A percentile compares a stretch with the other conserved stretches of the same genome.
Conservation (phyloP, 2,888 invertebrate species). For the Dendrolimus houi region DNA sequence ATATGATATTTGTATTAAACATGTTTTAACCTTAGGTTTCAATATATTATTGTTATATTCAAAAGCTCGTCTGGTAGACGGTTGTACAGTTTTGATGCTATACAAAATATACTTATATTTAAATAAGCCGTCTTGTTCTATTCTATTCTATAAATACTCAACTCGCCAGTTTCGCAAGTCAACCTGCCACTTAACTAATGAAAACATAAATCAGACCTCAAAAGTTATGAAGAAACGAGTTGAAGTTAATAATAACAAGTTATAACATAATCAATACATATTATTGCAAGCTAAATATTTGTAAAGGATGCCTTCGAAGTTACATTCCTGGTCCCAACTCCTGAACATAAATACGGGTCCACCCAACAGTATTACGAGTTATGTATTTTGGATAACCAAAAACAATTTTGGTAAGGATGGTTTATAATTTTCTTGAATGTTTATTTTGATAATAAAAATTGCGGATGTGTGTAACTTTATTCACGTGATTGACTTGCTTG, state of each 20-base stretch:
- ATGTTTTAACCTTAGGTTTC: too few relatives aligned
- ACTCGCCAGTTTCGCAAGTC: too few relatives aligned
- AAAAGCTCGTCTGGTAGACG: too few relatives aligned
- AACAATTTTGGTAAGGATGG: neutral
- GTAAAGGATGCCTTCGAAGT: neutral
- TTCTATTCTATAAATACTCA: too few relatives aligned
- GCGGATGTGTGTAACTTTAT: neutral
- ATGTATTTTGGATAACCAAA: neutral
- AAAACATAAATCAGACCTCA: too few relatives aligned
- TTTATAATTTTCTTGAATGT: neutral
- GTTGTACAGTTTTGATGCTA: too few relatives aligned
- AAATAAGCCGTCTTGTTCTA: too few relatives aligned
- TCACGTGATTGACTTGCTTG: too few relatives aligned
- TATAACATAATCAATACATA: conserved; percentile 5
- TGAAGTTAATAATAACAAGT: conserved; percentile 3
- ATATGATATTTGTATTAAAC: too few relatives aligned
- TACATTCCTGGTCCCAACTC: neutral
- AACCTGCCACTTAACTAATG: too few relatives aligned
- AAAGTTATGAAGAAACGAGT: conserved; percentile 1
- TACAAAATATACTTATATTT: too few relatives aligned
- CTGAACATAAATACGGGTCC: neutral
- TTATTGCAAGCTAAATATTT: neutral
- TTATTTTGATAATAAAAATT: neutral
- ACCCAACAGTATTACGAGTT: neutral
- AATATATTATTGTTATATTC: too few relatives aligned